A percentile compares a stretch with the other conserved stretches of the same genome.
Conservation (phyloP, 2,113 vertebrate genomes). For the Rhinoderma darwinii region DNA sequence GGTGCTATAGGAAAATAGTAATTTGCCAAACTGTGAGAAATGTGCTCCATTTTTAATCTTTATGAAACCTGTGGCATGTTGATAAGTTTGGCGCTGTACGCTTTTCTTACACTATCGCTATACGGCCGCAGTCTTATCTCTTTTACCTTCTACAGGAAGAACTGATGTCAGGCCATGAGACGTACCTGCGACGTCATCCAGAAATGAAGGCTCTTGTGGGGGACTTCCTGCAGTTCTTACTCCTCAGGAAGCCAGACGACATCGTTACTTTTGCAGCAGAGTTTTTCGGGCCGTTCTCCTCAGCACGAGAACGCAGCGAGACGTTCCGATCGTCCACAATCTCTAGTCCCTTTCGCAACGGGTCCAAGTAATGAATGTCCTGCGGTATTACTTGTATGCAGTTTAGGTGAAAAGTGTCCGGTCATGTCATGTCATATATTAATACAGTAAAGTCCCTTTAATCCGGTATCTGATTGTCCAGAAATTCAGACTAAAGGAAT, state of each 20-base stretch:
- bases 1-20: too few species aligned
- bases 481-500: too few species aligned
- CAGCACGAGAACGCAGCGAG: not conserved
- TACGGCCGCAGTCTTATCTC: not conserved
- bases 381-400: too few species aligned
- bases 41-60: too few species aligned
- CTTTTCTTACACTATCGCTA: too few species aligned
- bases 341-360: constrained; percentile 59
- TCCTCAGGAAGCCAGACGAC: constrained; percentile 84
- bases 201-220: constrained; percentile 80
- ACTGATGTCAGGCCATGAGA: constrained; percentile 75
- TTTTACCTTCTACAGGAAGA: constrained; percentile 75
- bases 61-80: too few species aligned
- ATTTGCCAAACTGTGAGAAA: too few species aligned
- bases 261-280: constrained; percentile 80
- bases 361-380: not conserved
- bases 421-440: too few species aligned
- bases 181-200: constrained; percentile 82
- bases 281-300: constrained; percentile 78
- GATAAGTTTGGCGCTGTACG: too few species aligned
- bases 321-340: constrained; percentile 50
- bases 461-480: too few species aligned
- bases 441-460: too few species aligned
- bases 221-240: constrained; percentile 88
- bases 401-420: too few species aligned